Conservation (phyloP, 2,797 vertebrate species). For the Sebastes taczanowskii region DNA sequence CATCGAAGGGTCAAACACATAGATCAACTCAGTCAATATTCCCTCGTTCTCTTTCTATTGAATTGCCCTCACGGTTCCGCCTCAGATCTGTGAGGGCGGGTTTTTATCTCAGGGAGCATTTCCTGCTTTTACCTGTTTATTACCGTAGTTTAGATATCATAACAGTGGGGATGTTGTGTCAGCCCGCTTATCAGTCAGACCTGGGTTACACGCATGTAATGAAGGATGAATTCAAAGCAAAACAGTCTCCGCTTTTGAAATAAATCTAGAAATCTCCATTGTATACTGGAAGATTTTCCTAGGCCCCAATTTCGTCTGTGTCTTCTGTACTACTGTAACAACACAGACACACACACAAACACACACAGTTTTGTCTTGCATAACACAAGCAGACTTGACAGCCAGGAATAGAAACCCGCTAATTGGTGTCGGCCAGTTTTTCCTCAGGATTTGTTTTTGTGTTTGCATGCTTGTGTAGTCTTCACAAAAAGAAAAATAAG, state of each 20-base stretch:
- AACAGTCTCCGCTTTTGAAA: background rate
- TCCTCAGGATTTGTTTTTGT: conserved; percentile 13
- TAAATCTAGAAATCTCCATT: background rate
- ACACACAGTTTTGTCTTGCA: conserved; percentile 23
- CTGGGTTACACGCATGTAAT: background rate
- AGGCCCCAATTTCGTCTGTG: background rate
- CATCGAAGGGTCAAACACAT: conserved; percentile 37
- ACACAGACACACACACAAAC: conserved; percentile 5
- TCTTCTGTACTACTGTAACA: conserved; percentile 5
- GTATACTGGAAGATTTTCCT: background rate
- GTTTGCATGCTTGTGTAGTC: background rate
- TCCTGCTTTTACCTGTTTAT: conserved; percentile 9
- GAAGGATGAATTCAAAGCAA: background rate
- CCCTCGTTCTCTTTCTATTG: conserved; percentile 1
- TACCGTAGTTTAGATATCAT: background rate
- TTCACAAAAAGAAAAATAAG: background rate
- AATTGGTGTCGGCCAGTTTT: conserved; percentile 28
- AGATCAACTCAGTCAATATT: conserved; percentile 31
- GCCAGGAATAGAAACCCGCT: conserved; percentile 25
- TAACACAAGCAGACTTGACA: conserved; percentile 44
- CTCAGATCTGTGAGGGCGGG: background rate
- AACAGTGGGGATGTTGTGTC: background rate
- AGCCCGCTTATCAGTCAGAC: background rate
- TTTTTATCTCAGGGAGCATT: conserved; percentile 7
- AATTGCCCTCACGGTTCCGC: conserved; percentile 14